Percentiles rank a stretch among this genome's conserved stretches.
Evolutionary conservation across 2,797 vertebrate genomes (phyloP).

Genomic region (Zenarchopterus dispar): DNA sequence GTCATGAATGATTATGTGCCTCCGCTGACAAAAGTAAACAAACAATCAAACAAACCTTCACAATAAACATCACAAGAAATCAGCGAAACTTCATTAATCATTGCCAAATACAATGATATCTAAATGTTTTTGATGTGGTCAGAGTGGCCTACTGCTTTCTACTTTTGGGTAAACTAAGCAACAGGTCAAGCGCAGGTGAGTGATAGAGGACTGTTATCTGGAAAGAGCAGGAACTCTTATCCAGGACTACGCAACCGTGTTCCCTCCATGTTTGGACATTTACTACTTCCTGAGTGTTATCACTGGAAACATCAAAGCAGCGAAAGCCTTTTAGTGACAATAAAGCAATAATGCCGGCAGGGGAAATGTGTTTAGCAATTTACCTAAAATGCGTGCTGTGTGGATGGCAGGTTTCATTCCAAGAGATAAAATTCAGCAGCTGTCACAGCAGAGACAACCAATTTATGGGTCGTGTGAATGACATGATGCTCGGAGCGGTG

Average conservation of each 20-base stretch:
- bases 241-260: constrained; percentile 24
- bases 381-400: constrained; percentile 69
- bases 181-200: constrained; percentile 40
- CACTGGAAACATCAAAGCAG: constrained; percentile 50
- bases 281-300: constrained; percentile 42
- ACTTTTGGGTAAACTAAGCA: constrained; percentile 45
- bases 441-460: constrained; percentile 63
- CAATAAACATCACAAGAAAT: constrained; percentile 11
- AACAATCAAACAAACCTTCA: constrained; percentile 13
- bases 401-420: constrained; percentile 64
- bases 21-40: constrained; percentile 12
- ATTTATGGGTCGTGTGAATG: constrained; percentile 57
- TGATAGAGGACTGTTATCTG: constrained; percentile 50
- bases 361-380: constrained; percentile 71
- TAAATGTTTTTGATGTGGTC: constrained; percentile 31
- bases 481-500: constrained; percentile 7
- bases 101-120: constrained; percentile 48
- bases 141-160: constrained; percentile 43
- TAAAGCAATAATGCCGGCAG: constrained; percentile 53
- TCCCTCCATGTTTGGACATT: constrained; percentile 42
- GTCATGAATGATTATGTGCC: neutral
- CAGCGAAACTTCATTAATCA: constrained; percentile 61
- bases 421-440: constrained; percentile 70
- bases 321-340: constrained; percentile 55
- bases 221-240: constrained; percentile 44